Evolutionary conservation across 1,140 invertebrate species (phyloP).

Genomic region (Hypothenemus hampei): DNA sequence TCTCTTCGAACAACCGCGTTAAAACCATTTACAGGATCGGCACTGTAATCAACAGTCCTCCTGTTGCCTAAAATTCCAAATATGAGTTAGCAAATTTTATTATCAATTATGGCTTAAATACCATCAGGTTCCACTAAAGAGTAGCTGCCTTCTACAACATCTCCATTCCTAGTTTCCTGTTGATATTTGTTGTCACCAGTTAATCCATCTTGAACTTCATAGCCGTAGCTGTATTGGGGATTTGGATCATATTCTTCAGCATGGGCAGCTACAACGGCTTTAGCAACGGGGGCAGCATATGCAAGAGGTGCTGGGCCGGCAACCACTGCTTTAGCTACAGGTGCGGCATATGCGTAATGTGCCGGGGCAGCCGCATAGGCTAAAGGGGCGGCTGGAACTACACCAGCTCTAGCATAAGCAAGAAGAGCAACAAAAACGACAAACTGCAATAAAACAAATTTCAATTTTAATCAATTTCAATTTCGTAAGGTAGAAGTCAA

Average conservation of each 20-base stretch:
- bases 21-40: conserved; percentile 53
- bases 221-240: conserved; percentile 55
- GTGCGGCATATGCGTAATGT: conserved; percentile 50
- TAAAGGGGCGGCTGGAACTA: conserved; percentile 28
- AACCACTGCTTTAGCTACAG: conserved; percentile 34
- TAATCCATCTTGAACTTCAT: conserved; percentile 54
- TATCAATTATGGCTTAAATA: background rate
- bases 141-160: conserved; percentile 56
- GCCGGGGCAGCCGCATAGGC: conserved; percentile 31
- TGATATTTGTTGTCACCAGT: conserved; percentile 58
- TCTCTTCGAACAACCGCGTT: conserved; percentile 48
- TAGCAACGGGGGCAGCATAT: conserved; percentile 50
- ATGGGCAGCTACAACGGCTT: conserved; percentile 31
- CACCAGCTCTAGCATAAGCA: conserved; percentile 19
- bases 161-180: conserved; percentile 54
- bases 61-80: conserved; percentile 48
- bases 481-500: conserved; percentile 14
- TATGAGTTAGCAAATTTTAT: background rate
- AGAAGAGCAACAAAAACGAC: conserved; percentile 19
- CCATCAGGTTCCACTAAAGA: conserved; percentile 22
- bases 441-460: conserved; percentile 1
- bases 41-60: conserved; percentile 58
- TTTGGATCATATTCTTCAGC: conserved; percentile 52
- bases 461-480: background rate
- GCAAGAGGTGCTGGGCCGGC: conserved; percentile 30